phyloP scores from a whole-genome alignment of 2,888 invertebrate species.

The Cheilosia vulpina region DNA sequence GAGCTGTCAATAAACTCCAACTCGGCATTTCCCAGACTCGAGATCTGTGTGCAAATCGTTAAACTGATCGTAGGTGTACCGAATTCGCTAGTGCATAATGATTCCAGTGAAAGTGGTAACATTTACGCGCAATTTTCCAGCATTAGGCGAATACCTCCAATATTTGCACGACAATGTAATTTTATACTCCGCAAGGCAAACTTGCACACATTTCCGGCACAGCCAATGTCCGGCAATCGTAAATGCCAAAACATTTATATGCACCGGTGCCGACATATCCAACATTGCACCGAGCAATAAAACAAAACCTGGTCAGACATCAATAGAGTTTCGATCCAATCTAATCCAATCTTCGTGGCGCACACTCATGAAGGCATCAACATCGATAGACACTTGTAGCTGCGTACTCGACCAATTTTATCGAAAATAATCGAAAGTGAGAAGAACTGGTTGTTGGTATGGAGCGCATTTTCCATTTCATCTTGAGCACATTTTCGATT shows the following conservation, averaged over 20 bases:
- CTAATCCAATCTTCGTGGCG: slow-evolving; percentile 12
- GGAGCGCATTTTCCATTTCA: slow-evolving; percentile 43
- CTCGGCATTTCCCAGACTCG: no score
- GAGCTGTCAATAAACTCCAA: no score
- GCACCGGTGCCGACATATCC: slow-evolving; percentile 9
- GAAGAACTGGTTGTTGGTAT: slow-evolving; percentile 31
- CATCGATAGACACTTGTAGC: background rate
- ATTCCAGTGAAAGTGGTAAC: background rate
- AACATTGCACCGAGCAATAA: slow-evolving; percentile 44
- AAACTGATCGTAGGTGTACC: background rate
- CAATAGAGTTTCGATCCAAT: slow-evolving; percentile 40
- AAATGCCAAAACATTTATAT: slow-evolving; percentile 22
- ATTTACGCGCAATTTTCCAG: background rate
- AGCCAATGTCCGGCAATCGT: slow-evolving; percentile 37
- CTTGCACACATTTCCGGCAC: slow-evolving; percentile 52
- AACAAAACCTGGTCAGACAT: slow-evolving; percentile 48
- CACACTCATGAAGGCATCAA: slow-evolving; percentile 2
- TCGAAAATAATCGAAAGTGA: slow-evolving; percentile 44
- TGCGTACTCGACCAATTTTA: background rate
- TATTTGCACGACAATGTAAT: slow-evolving; percentile 21
- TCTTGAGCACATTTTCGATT: slow-evolving; percentile 10
- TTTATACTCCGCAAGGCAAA: slow-evolving; percentile 13
- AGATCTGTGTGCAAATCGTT: no score
- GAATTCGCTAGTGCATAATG: background rate
- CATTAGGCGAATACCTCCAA: background rate